A percentile compares a stretch with the other conserved stretches of the same genome.
Evolutionary conservation across 2,888 invertebrate species (phyloP).

Genomic region (Leucophenga maculata): DNA sequence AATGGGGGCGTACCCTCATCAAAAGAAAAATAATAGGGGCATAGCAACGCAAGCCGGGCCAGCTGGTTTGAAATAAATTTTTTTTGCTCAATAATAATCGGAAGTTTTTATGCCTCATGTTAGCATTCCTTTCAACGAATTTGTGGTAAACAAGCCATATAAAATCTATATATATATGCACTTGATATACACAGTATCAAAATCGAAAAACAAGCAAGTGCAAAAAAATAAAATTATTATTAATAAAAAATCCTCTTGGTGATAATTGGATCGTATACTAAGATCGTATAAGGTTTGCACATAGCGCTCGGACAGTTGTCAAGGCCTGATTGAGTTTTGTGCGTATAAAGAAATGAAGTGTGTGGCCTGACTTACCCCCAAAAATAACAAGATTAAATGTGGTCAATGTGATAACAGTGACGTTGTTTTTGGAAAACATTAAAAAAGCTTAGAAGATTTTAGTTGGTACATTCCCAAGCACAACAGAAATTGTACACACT

Average conservation of each 20-base stretch:
- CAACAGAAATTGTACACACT: no score
- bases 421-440: not conserved
- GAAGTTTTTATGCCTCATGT: conserved; percentile 46
- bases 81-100: conserved; percentile 33
- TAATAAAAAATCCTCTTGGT: conserved; percentile 40
- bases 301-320: conserved; percentile 43
- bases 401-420: not conserved
- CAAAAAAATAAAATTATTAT: conserved; percentile 20
- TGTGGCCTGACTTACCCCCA: conserved; percentile 34
- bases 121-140: no score
- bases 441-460: no score
- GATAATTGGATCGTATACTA: not conserved
- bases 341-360: not conserved
- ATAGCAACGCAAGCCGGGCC: no score
- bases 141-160: no score
- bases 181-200: conserved; percentile 43
- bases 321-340: conserved; percentile 51
- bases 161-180: not conserved
- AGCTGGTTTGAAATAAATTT: not conserved
- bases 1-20: no score
- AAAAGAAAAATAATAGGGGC: not conserved
- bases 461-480: no score
- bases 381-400: conserved; percentile 5
- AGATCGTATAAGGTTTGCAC: not conserved
- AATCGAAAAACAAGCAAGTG: conserved; percentile 48